These are phyloP conservation scores for Xylota sylvarum DNA, from an alignment of 2,888 invertebrate genomes.

Conservation along the genomic window DNA sequence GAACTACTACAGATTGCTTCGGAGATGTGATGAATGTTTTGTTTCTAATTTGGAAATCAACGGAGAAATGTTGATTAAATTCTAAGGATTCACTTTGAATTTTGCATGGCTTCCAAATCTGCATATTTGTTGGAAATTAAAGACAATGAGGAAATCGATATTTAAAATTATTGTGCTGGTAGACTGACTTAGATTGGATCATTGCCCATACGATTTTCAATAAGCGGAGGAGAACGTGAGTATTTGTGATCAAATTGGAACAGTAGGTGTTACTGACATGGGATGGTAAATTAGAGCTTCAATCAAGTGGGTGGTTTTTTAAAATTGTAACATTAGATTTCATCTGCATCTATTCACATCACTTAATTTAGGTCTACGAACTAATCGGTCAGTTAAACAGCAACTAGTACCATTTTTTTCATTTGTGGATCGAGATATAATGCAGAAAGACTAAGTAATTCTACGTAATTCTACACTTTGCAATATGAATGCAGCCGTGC, in stretches of 20 bases:
- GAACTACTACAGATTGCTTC: neutral
- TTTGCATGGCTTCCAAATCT: slow-evolving; percentile 35
- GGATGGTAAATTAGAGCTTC: no score
- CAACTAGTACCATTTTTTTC: no score
- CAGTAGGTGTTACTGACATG: neutral
- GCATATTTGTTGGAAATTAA: slow-evolving; percentile 22
- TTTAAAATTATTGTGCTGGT: slow-evolving; percentile 5
- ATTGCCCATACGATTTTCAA: neutral
- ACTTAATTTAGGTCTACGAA: no score
- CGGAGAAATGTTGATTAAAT: slow-evolving; percentile 48
- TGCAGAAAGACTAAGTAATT: no score
- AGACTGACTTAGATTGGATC: neutral
- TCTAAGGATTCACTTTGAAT: slow-evolving; percentile 37
- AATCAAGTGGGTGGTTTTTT: no score
- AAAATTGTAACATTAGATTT: no score
- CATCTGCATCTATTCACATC: no score
- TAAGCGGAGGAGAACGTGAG: neutral
- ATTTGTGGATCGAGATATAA: no score
- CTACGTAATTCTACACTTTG: no score
- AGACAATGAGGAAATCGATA: slow-evolving; percentile 36
- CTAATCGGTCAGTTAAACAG: no score
- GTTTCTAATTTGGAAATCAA: slow-evolving; percentile 51
- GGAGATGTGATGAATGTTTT: slow-evolving; percentile 45
- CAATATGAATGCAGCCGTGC: no score
- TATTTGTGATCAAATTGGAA: neutral